Evolutionary conservation across 1,140 invertebrate genomes (phyloP), one percentile per base, ranked within the genome.

Genomic region (Helicoverpa armigera): DNA sequence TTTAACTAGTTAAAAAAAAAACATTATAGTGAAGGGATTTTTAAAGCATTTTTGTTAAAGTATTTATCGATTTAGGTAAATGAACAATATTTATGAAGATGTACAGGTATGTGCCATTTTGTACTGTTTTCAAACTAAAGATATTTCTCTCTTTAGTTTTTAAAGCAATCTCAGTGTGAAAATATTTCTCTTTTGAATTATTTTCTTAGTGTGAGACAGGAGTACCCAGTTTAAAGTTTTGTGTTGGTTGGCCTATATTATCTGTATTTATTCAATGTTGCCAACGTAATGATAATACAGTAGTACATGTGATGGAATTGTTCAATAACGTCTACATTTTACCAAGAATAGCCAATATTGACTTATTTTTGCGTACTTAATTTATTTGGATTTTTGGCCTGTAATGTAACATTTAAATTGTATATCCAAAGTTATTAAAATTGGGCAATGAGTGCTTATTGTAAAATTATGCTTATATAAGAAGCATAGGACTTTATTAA

Each of bases 1-100:
- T 9, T 77, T 82, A 29, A 85, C 84, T 23, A 88, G 82, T 80
- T 87, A 86, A 81, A 61, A 12, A 72, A 18, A 1, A 54, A 72
- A 72, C 54, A 54, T 53, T 9, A 54, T 14, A 53, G 67, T 70
- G 18, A 70, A 53, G 69, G 69, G 50, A 31, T 72, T 53, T 51
- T 50, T 23, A 69, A 4, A 29, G 69, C 65, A 18, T 69, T 69
- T 50, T 10, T 50, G 3, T 50, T 31, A 61, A 29, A 10, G 18
- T n/a, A 14, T 29, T 10, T 18, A 58, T 10, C 16, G 13, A 23
- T 13, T 43, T 43, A 43, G 35, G 35, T 43, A 58, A 18, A 58
- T 18, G 7, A 58, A 58, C n/a, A 23, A 58, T 16, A 23, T 23
- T 61, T 23, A 43, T 16, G 23, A 29, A 10, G 50, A 72, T 54